These are phyloP conservation scores for Diaphora mendica DNA, from an alignment of 2,888 invertebrate species.

Conservation along the genomic window DNA sequence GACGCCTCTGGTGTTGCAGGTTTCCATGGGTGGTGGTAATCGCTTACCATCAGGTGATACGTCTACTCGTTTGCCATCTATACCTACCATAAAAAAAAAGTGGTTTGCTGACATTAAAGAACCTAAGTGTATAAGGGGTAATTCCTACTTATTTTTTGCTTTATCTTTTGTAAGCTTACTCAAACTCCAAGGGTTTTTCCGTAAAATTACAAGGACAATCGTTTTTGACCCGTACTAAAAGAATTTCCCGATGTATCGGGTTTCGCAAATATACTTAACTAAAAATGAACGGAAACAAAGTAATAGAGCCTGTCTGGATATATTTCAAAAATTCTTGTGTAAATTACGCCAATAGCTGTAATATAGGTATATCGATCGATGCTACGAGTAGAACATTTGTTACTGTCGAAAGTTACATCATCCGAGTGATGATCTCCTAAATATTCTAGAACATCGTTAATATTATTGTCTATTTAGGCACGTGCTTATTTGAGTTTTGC, in stretches of 20 bases:
- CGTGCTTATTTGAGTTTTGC: not conserved
- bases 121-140: not conserved
- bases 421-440: not conserved
- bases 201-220: not conserved
- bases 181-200: not conserved
- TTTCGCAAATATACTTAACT: conserved; percentile 1
- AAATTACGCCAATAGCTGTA: not conserved
- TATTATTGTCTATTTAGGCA: not conserved
- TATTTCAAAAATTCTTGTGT: not conserved
- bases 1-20: too few species aligned
- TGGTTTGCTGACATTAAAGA: too few species aligned
- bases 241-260: not conserved
- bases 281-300: not conserved
- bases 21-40: too few species aligned
- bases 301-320: not conserved
- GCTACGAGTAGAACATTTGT: not conserved
- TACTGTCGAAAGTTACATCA: not conserved
- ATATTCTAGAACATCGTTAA: not conserved
- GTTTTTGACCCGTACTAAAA: not conserved
- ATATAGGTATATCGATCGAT: not conserved
- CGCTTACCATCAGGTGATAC: too few species aligned
- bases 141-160: not conserved
- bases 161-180: not conserved
- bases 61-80: too few species aligned
- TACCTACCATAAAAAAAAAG: too few species aligned